Percentiles rank a stretch among this genome's conserved stretches.
These are phyloP conservation scores for Limnephilus marmoratus DNA, from an alignment of 2,888 invertebrate species.

Conservation along the genomic window DNA sequence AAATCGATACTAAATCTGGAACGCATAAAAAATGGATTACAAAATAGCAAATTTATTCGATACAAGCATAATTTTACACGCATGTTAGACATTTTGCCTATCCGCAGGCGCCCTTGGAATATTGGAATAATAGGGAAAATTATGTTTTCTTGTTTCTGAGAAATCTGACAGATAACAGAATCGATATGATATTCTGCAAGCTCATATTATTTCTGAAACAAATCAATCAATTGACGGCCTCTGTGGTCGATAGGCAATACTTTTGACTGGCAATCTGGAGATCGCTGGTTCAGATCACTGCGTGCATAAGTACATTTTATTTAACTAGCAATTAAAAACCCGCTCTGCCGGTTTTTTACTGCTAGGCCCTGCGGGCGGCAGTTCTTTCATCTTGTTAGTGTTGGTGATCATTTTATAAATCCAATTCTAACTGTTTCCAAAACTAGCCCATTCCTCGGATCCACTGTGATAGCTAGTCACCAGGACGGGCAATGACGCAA, in stretches of 20 bases:
- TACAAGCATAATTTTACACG: neutral
- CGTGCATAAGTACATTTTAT: neutral
- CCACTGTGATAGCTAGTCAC: too few species aligned
- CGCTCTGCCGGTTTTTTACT: too few species aligned
- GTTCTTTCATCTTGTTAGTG: too few species aligned
- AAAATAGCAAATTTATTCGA: neutral
- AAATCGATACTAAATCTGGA: too few species aligned
- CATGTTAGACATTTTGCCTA: neutral
- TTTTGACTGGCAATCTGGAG: neutral
- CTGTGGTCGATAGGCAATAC: neutral
- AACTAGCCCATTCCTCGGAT: too few species aligned
- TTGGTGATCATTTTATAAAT: too few species aligned
- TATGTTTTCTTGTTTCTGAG: neutral
- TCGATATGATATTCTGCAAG: neutral
- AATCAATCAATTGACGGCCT: neutral
- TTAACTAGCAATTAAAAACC: too few species aligned
- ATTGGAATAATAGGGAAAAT: neutral
- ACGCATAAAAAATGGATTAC: too few species aligned
- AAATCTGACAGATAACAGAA: neutral
- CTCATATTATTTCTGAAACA: neutral
- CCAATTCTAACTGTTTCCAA: too few species aligned
- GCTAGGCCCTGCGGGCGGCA: too few species aligned
- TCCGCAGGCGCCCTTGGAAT: neutral
- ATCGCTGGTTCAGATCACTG: neutral
- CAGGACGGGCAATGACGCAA: too few species aligned